Conservation (phyloP, 1,140 invertebrate genomes). For the Lineus longissimus region DNA sequence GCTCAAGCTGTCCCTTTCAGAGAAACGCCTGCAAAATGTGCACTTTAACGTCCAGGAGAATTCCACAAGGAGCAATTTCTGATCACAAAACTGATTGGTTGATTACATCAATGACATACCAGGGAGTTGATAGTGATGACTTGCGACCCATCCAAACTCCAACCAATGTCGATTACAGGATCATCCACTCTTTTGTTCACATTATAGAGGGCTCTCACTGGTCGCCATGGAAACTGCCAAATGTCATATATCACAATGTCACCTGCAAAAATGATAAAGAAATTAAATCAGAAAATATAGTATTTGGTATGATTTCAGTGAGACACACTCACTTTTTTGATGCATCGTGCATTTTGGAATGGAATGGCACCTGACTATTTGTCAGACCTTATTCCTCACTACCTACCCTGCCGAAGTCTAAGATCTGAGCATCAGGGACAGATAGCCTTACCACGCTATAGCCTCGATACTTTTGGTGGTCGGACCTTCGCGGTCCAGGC, state of each 20-base stretch:
- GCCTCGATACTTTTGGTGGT: too few species aligned
- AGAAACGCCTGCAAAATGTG: too few species aligned
- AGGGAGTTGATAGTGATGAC: constrained; percentile 2
- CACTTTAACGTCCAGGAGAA: too few species aligned
- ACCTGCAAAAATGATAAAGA: too few species aligned
- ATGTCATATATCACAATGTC: background rate
- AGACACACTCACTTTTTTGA: background rate
- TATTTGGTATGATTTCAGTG: background rate
- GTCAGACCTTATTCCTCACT: background rate
- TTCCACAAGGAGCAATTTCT: too few species aligned
- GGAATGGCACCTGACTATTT: too few species aligned
- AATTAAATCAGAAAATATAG: background rate
- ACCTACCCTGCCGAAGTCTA: too few species aligned
- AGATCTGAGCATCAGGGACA: too few species aligned
- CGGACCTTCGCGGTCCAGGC: too few species aligned
- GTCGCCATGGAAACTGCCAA: background rate
- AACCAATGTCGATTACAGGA: background rate
- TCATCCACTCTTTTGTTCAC: background rate
- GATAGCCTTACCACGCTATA: too few species aligned
- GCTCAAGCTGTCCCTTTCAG: too few species aligned
- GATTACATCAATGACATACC: background rate
- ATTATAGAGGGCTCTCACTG: background rate
- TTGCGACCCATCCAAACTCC: constrained; percentile 1
- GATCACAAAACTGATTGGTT: background rate
- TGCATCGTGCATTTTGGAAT: background rate